Conservation (phyloP, 2,888 invertebrate genomes). For the Trisateles emortualis region DNA sequence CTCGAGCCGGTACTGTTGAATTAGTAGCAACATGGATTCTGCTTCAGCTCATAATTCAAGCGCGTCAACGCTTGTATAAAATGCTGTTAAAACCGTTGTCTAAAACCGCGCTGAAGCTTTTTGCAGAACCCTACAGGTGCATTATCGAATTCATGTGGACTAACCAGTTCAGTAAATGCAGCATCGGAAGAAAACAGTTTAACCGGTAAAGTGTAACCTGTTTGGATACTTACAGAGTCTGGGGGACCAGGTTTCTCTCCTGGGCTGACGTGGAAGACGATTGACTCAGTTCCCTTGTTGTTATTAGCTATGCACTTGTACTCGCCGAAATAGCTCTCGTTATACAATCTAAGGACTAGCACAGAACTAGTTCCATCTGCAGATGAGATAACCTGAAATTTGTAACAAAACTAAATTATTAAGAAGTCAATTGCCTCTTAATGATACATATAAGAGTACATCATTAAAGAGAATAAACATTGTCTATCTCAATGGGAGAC, state of each 20-base stretch:
- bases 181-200: no score
- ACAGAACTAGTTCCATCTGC: conserved; percentile 69
- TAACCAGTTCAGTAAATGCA: no score
- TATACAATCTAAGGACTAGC: conserved; percentile 66
- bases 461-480: no score
- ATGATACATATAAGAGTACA: not conserved
- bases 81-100: no score
- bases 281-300: conserved; percentile 63
- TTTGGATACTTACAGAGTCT: conserved; percentile 62
- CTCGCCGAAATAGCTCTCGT: conserved; percentile 64
- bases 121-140: no score
- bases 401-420: not conserved
- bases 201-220: not conserved
- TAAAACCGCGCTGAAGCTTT: no score
- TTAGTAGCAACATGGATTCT: no score
- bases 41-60: no score
- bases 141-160: no score
- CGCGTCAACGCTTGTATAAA: no score
- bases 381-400: conserved; percentile 59
- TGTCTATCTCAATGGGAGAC: no score
- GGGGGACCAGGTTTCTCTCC: conserved; percentile 75
- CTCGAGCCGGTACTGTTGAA: no score
- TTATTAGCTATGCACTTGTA: conserved; percentile 75
- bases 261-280: conserved; percentile 72
- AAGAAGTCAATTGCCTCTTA: not conserved